Base-by-base conservation (phyloP, 2,113 vertebrate genomes). In the Chloroceryle aenea region DNA sequence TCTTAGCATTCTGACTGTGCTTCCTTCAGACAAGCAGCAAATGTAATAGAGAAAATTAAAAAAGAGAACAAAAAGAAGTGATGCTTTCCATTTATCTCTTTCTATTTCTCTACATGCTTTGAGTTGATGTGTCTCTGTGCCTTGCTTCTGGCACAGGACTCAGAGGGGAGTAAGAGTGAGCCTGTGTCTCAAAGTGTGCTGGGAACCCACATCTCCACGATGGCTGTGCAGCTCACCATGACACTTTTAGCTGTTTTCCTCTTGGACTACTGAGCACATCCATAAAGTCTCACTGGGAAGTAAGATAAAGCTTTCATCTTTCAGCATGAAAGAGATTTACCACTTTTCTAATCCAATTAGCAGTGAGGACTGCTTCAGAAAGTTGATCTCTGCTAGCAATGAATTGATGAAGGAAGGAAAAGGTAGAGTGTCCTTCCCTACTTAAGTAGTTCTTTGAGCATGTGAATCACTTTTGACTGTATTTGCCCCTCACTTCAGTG, bases 261-360 rank as follows among this genome's bases (percentile, higher is more conserved):
- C 75, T 90, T 84, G 45, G 55, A 30, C 59, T 86, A 45, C 75
- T 88, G 45, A 94, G 59, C 63, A 58, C 50, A 93, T 74, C 72
- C 42, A 43, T 93, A 79, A 89, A 32, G 23, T 26, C 77, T 92
- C 79, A 52, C 58, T 87, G 69, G 66, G 69, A 93, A 87, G 69
- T 82, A 85, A 85, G 62, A 43, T 87, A 75, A 89, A 63, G 61
- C 87, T 96, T 96, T 94, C 56, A 75, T 95, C 85, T 90, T 95
- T 87, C 48, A 48, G 27, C 78, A 71, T 90, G 63, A 92, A 90
- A 95, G 78, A 88, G 73, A 71, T 81, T 63, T 77, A 59, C 23
- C 6, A 55, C 34, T 96, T 94, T 87, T 63, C 73, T 89, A 68
- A 81, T 85, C 47, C 66, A 93, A 7, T 61, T 78, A 59, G 47